Conservation (phyloP, 2,113 vertebrate genomes). For the Lampris incognitus region DNA sequence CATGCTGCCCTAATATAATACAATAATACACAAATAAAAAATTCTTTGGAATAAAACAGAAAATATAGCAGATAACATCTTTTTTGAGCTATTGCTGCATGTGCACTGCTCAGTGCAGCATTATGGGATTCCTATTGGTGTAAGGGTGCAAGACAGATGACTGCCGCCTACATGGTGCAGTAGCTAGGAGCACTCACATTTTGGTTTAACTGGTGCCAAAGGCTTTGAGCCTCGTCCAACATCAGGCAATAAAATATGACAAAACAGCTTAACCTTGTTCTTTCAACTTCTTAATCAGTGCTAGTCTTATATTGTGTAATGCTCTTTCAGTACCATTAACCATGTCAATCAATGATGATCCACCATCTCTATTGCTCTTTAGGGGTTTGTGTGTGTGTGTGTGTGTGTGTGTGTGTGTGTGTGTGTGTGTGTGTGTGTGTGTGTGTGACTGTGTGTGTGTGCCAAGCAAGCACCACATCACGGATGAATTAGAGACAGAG, state of each 20-base stretch:
- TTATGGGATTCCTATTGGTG: neutral
- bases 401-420: too few relatives aligned
- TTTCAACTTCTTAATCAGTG: slow-evolving; percentile 35
- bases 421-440: slow-evolving; percentile 14
- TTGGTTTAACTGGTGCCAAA: neutral
- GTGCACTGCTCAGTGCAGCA: neutral
- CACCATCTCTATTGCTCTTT: slow-evolving; percentile 53
- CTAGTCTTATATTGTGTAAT: slow-evolving; percentile 37
- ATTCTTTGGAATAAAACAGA: neutral
- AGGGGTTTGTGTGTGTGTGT: slow-evolving; percentile 38
- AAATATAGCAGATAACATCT: neutral
- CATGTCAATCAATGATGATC: slow-evolving; percentile 58
- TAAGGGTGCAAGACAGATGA: neutral
- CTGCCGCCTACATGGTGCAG: neutral
- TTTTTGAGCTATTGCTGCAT: neutral
- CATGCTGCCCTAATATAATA: too few relatives aligned
- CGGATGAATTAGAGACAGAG: slow-evolving; percentile 77
- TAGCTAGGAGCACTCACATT: neutral
- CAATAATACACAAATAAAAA: neutral
- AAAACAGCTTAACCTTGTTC: slow-evolving; percentile 29
- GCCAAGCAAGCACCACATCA: slow-evolving; percentile 68
- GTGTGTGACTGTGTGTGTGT: slow-evolving; percentile 49
- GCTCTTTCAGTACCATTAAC: slow-evolving; percentile 59
- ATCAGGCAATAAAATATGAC: neutral
- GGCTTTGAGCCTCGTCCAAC: slow-evolving; percentile 16